A percentile compares a stretch with the other conserved stretches of the same genome.
phyloP scores from a whole-genome alignment of 2,797 vertebrate genomes.

The Spinus pinus region DNA sequence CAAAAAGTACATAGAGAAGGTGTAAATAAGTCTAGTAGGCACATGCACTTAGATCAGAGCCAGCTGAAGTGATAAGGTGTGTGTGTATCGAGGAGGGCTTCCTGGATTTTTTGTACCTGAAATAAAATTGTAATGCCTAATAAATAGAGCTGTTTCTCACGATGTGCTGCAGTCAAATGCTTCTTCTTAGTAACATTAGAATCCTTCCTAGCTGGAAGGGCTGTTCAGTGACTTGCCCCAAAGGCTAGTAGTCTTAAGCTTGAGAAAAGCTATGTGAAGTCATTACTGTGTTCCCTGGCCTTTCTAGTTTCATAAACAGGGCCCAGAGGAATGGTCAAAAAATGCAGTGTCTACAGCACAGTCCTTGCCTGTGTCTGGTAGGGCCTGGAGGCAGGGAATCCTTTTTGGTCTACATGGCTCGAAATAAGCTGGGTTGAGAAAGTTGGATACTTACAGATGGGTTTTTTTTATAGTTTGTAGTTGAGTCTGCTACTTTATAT shows the following conservation, averaged over 20 bases:
- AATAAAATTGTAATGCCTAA: background rate
- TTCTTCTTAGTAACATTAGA: background rate
- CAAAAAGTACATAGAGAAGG: background rate
- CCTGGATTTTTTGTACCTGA: background rate
- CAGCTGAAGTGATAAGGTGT: background rate
- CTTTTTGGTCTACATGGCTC: background rate
- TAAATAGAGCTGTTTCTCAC: background rate
- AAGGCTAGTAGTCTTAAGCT: background rate
- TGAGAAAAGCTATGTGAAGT: background rate
- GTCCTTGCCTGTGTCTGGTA: background rate
- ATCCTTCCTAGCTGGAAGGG: background rate
- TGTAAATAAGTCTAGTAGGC: background rate
- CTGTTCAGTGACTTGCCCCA: background rate
- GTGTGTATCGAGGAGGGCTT: background rate
- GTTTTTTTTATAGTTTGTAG: fast-evolving
- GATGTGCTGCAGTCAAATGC: background rate
- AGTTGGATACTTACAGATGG: background rate
- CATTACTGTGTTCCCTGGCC: background rate
- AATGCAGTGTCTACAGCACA: fast-evolving
- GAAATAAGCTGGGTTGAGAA: background rate
- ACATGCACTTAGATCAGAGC: background rate
- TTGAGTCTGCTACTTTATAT: background rate
- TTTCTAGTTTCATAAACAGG: background rate
- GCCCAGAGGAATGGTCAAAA: background rate
- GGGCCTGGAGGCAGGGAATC: background rate